Percentiles rank a stretch among this genome's conserved stretches.
Conservation (phyloP, 2,113 vertebrate genomes). For the Pandion haliaetus region DNA sequence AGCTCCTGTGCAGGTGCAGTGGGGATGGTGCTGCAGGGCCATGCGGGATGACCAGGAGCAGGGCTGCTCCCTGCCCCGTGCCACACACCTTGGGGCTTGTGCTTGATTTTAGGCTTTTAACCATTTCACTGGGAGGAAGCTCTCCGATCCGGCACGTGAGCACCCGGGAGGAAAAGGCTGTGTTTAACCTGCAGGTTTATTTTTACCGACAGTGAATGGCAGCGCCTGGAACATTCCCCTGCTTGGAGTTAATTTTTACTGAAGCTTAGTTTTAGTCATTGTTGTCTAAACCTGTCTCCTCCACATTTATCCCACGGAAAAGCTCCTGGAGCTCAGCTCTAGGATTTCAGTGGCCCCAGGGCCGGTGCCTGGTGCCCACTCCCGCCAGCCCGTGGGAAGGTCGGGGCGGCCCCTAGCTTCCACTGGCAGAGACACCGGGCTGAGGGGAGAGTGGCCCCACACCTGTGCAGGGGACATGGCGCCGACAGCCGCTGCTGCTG, state of each 20-base stretch:
- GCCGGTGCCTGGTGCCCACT: neutral
- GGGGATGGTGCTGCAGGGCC: neutral
- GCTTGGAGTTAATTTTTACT: neutral
- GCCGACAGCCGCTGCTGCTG: too few species aligned
- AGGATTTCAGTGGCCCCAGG: neutral
- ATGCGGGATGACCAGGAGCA: fast-evolving
- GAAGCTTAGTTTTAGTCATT: conserved; percentile 19
- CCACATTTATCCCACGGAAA: neutral
- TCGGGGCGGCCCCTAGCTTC: neutral
- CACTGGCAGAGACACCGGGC: neutral
- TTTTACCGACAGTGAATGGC: conserved; percentile 5
- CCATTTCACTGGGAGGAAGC: neutral
- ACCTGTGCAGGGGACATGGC: fast-evolving
- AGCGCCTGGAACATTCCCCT: neutral
- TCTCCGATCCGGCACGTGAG: neutral
- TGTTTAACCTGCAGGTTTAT: conserved; percentile 43
- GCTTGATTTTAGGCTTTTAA: neutral
- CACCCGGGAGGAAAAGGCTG: neutral
- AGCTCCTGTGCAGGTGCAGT: neutral
- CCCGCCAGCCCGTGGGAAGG: neutral
- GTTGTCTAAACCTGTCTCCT: conserved; percentile 13
- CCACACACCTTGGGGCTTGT: neutral
- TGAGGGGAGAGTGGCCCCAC: neutral
- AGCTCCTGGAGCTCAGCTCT: neutral
- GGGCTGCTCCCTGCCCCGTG: neutral